Conservation (phyloP, 2,797 vertebrate genomes). For the Tarsius wallacei region DNA sequence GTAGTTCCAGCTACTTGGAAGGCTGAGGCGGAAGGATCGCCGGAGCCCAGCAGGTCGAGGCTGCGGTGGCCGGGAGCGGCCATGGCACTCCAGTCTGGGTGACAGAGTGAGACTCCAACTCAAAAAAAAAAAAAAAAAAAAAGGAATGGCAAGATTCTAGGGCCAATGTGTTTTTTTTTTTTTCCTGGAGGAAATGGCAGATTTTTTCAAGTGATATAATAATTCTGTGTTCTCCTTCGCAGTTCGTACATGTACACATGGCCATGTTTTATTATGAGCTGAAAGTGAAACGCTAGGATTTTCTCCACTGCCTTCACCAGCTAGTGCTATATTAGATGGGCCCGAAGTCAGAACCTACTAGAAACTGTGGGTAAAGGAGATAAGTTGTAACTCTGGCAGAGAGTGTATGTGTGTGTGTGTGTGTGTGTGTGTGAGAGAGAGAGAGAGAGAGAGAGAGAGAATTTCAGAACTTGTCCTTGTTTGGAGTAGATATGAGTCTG, state of each 20-base stretch:
- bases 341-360: background rate
- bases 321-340: background rate
- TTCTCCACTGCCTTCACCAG: background rate
- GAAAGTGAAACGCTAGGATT: slow-evolving; percentile 16
- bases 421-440: background rate
- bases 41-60: no score
- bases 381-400: background rate
- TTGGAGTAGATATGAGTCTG: slow-evolving; percentile 17
- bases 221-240: background rate
- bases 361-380: background rate
- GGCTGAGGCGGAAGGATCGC: no score
- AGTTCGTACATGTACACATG: background rate
- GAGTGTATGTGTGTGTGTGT: background rate
- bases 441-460: background rate
- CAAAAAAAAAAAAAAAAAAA: no score
- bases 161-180: background rate
- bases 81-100: no score
- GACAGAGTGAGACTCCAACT: no score
- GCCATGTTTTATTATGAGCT: background rate
- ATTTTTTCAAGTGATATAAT: background rate
- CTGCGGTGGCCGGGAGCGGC: no score
- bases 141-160: background rate
- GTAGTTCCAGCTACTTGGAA: no score
- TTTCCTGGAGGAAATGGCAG: background rate
- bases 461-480: slow-evolving; percentile 14